Conservation (phyloP, 2,113 vertebrate genomes). For the Phasianus colchicus region DNA sequence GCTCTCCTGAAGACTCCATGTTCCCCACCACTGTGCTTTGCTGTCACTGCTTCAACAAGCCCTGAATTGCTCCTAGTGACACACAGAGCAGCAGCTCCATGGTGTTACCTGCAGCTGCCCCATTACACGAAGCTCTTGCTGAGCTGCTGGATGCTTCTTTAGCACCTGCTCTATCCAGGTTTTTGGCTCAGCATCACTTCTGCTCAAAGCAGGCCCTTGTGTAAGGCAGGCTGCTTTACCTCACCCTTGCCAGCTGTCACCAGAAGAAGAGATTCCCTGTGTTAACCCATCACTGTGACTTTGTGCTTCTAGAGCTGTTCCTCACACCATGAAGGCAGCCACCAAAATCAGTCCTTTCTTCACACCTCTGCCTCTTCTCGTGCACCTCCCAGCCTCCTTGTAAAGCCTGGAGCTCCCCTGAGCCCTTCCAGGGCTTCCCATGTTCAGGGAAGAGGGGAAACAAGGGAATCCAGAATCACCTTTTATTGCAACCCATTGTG, state of each 20-base stretch:
- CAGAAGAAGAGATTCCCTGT: neutral
- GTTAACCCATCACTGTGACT: rapidly evolving
- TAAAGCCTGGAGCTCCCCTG: neutral
- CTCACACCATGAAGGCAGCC: neutral
- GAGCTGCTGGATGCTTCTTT: neutral
- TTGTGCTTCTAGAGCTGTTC: neutral
- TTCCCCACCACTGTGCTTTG: neutral
- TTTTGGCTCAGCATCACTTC: neutral
- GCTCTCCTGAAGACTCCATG: neutral
- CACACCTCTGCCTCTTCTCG: neutral
- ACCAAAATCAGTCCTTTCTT: neutral
- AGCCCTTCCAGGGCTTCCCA: neutral
- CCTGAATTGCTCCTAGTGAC: neutral
- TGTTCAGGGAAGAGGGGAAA: neutral
- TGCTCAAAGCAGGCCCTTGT: neutral
- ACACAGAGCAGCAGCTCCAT: neutral
- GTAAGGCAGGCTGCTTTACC: neutral
- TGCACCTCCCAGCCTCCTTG: rapidly evolving
- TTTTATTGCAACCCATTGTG: neutral
- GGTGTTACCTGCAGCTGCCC: neutral
- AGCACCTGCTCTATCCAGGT: neutral
- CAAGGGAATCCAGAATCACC: neutral
- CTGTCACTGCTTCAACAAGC: neutral
- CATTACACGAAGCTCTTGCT: neutral
- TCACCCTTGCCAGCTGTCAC: neutral